Evolutionary conservation across 2,113 vertebrate species (phyloP), one percentile per base, ranked within the genome.

Genomic region (Orientallactaga bullata): DNA sequence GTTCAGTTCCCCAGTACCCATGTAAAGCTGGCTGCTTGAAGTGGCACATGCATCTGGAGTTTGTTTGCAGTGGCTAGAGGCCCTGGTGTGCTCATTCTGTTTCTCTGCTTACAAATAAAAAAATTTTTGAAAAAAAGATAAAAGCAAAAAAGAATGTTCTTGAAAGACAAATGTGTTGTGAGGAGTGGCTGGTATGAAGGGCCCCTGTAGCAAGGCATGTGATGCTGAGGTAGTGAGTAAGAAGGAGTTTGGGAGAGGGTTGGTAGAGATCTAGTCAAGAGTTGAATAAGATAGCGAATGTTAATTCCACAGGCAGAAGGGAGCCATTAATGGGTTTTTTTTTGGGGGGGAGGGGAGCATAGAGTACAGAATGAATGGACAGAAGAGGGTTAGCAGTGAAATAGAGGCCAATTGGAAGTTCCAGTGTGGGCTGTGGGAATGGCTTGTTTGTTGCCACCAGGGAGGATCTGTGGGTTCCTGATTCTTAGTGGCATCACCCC

Each of bases 401-500:
- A 24, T 30, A 12, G 68, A 42, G 78, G 3, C 35, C 24, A 0
- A 11, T 37, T 16, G 16, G 90, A 37, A 72, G 66, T 24, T 7
- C 17, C 4, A 0, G 20, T 17, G 3, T 37, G 18, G 39, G 65
- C 26, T 5, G 24, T 47, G 30, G 76, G 60, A 12, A 10, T 72
- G 86, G 72, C 80, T 42, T 55, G 13, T 20, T 42, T 35, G 13
- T 73, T 83, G 77, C 55, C 35, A 2, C 32, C 11, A 24, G 92
- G 78, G 73, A 78, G 72, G 90, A n/a, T 24, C 47, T n/a, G 10
- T 23, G 82, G 94, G 83, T 35, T 85, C 51, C 68, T 69, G 82
- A 74, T 85, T 93, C 88, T 88, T 20, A 4, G 17, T 71, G 87
- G 88, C 85, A 77, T 88, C 81, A 42, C 90, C 87, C 95, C 78